A percentile compares a stretch with the other conserved stretches of the same genome.
These are phyloP conservation scores for Chrosomus eos DNA, from an alignment of 2,797 vertebrate species.

Conservation along the genomic window DNA sequence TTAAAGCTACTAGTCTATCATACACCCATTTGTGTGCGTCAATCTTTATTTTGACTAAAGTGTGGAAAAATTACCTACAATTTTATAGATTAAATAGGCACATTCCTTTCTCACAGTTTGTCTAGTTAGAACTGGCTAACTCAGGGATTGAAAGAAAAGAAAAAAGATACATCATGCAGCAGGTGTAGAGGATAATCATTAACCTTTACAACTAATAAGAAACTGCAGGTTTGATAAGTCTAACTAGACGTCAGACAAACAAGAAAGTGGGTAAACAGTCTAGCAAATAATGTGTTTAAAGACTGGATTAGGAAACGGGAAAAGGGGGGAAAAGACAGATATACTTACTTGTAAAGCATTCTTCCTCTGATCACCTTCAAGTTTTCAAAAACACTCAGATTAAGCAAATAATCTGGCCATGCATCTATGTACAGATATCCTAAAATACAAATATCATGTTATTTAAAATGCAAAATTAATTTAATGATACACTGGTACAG, in stretches of 20 bases:
- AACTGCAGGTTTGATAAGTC: conserved; percentile 31
- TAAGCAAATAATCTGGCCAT: conserved; percentile 81
- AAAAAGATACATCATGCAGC: background rate
- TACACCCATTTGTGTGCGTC: background rate
- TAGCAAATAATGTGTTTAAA: conserved; percentile 6
- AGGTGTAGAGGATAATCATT: conserved; percentile 68
- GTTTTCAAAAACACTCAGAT: conserved; percentile 90
- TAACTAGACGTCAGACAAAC: conserved; percentile 20
- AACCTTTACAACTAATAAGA: conserved; percentile 60
- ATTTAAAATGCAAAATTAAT: background rate
- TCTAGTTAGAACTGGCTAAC: background rate
- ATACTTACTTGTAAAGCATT: conserved; percentile 88
- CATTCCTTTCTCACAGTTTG: background rate
- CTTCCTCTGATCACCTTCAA: conserved; percentile 90
- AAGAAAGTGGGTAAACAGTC: conserved; percentile 14
- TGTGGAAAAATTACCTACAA: background rate
- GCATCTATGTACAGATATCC: conserved; percentile 92
- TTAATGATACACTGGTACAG: background rate
- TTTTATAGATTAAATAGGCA: background rate
- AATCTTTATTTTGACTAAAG: background rate
- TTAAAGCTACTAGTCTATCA: background rate
- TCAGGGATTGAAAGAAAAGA: background rate
- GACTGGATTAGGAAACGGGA: background rate
- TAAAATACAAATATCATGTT: conserved; percentile 63
- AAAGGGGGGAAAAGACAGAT: background rate